Evolutionary conservation across 2,113 vertebrate species (phyloP).

Genomic region (Hippocampus guttulatus): DNA sequence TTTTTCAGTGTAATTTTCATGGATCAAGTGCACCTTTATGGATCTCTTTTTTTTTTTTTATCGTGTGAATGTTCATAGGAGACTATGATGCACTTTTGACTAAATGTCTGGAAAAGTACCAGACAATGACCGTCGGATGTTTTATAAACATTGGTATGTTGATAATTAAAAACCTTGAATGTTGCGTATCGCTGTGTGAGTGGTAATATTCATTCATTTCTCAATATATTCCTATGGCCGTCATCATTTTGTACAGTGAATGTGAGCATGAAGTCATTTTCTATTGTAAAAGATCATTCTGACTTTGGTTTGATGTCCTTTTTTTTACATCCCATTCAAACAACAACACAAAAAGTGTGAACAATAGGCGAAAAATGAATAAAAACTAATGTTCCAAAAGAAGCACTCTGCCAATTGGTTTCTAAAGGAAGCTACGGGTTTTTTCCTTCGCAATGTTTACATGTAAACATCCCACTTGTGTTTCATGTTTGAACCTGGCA

Average conservation of each 20-base stretch:
- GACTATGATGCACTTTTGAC: conserved; percentile 51
- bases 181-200: conserved; percentile 27
- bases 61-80: conserved; percentile 38
- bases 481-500: conserved; percentile 33
- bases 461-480: conserved; percentile 31
- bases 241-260: conserved; percentile 53
- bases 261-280: conserved; percentile 50
- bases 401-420: background rate
- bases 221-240: conserved; percentile 46
- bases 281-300: background rate
- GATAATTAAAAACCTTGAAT: conserved; percentile 48
- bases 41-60: conserved; percentile 15
- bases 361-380: background rate
- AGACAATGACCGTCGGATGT: conserved; percentile 44
- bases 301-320: background rate
- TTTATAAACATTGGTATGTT: conserved; percentile 51
- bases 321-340: background rate
- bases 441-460: conserved; percentile 46
- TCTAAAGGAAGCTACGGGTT: conserved; percentile 1
- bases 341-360: background rate
- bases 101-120: conserved; percentile 40
- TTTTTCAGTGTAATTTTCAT: background rate
- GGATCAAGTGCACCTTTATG: conserved; percentile 21
- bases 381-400: background rate
- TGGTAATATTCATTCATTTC: conserved; percentile 30